Evolutionary conservation across 2,113 vertebrate species (phyloP).

Genomic region (Mobula hypostoma): DNA sequence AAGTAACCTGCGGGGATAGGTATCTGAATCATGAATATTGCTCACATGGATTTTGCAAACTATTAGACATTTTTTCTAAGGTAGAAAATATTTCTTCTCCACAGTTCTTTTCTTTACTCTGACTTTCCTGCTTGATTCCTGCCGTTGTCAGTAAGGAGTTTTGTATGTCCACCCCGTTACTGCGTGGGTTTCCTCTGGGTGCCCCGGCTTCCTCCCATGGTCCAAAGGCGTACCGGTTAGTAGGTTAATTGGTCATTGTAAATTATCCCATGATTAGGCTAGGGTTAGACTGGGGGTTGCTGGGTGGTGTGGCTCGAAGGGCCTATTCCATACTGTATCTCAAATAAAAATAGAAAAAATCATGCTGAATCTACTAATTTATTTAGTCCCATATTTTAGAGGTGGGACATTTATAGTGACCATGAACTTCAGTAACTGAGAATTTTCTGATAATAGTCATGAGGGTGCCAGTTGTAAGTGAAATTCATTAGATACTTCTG

Average conservation of each 20-base stretch:
- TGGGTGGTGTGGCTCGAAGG: too few relatives aligned
- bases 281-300: too few relatives aligned
- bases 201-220: too few relatives aligned
- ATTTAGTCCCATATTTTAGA: not conserved
- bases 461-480: not conserved
- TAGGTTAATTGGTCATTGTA: too few relatives aligned
- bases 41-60: not conserved
- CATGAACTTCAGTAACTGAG: not conserved
- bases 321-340: too few relatives aligned
- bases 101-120: not conserved
- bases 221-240: too few relatives aligned
- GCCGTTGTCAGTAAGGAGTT: too few relatives aligned
- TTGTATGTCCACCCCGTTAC: too few relatives aligned
- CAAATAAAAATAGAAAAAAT: too few relatives aligned
- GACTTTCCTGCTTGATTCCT: not conserved
- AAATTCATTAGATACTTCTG: not conserved
- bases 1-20: constrained; percentile 45
- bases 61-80: not conserved
- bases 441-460: not conserved
- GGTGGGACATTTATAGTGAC: not conserved
- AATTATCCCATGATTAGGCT: too few relatives aligned
- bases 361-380: too few relatives aligned
- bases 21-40: constrained; percentile 38
- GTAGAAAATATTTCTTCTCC: not conserved
- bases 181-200: too few relatives aligned